Base-by-base conservation (phyloP, 2,888 invertebrate species). In the Pristionchus exspectatus region DNA sequence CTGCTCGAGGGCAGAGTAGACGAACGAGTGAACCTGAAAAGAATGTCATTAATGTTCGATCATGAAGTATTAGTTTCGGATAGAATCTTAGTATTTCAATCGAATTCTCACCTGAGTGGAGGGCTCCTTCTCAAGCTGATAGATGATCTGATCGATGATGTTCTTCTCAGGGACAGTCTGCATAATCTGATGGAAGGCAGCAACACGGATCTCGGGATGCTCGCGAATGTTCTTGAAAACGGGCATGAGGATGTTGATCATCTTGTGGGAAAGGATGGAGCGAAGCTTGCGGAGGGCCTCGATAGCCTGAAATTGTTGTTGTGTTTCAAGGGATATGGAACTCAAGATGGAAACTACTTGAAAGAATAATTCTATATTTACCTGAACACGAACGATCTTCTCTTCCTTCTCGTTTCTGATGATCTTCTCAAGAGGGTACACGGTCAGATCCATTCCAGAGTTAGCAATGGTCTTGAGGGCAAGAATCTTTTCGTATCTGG, bases 401-500 rank as follows among this genome's bases (percentile, higher is more conserved):
- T 92, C 90, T 69, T 92, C 88, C 27, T 87, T 50, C 81, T 90
- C 84, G 93, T 94, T 91, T 87, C 90, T 69, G 91, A 94, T 93
- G 91, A 95, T 94, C 90, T 93, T 93, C 91, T 95, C 93, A 89
- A 95, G 92, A 86, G 92, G 91, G 88, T 90, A 88, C 81, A 94
- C 90, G 84, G 91, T 89, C 83, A 91, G 89, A 90, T 94, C 93
- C 87, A 94, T 90, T 90, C 93, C 95, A 74, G 94, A 93, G 91
- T 95, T 95, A 90, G 93, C 93, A 81, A 95, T 84, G 63, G 94
- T 91, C 91, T 94, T 94, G 88, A 95, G 91, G 87, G 91, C 92
- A 69, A 95, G 92, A 38, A 94, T 88, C 91, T 94, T 93, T 90
- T 94, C 93, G 91, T 92, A 92, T 77, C 90, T 89, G 88, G 90